These are phyloP conservation scores for Percopsis omiscomaycus DNA, from an alignment of 2,797 vertebrate genomes.

Conservation along the genomic window DNA sequence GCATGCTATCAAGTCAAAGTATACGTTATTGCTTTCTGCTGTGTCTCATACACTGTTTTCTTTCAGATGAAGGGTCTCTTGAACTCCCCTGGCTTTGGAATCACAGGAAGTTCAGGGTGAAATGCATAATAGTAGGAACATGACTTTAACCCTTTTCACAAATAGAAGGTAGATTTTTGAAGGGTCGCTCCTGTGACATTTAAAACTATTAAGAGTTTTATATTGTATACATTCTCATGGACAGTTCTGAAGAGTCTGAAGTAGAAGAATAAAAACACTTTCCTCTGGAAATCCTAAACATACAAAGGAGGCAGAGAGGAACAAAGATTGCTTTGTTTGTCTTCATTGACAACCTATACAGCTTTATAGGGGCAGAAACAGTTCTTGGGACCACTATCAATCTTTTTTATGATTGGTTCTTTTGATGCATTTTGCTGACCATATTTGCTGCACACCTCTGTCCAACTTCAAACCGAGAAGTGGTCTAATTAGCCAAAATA, in stretches of 20 bases:
- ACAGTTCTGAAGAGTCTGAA: constrained; percentile 41
- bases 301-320: constrained; percentile 23
- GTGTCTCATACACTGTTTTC: constrained; percentile 88
- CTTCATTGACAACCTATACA: constrained; percentile 63
- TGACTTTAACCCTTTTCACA: constrained; percentile 74
- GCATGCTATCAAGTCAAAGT: constrained; percentile 66
- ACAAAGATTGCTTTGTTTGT: constrained; percentile 55
- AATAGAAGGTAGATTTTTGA: constrained; percentile 58
- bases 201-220: constrained; percentile 32
- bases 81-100: constrained; percentile 85
- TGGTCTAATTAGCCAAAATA: too few species aligned
- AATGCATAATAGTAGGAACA: constrained; percentile 82
- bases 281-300: constrained; percentile 30
- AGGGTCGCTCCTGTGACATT: constrained; percentile 29
- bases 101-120: constrained; percentile 87
- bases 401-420: constrained; percentile 32
- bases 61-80: constrained; percentile 90
- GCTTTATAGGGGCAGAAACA: constrained; percentile 48
- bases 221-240: constrained; percentile 50
- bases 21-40: constrained; percentile 67
- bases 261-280: constrained; percentile 42
- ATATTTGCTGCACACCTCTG: neutral
- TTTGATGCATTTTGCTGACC: constrained; percentile 4
- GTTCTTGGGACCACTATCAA: constrained; percentile 40
- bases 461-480: too few species aligned